These are phyloP conservation scores for Enteromius thamalakanensis DNA, from an alignment of 2,797 vertebrate species.

Conservation along the genomic window DNA sequence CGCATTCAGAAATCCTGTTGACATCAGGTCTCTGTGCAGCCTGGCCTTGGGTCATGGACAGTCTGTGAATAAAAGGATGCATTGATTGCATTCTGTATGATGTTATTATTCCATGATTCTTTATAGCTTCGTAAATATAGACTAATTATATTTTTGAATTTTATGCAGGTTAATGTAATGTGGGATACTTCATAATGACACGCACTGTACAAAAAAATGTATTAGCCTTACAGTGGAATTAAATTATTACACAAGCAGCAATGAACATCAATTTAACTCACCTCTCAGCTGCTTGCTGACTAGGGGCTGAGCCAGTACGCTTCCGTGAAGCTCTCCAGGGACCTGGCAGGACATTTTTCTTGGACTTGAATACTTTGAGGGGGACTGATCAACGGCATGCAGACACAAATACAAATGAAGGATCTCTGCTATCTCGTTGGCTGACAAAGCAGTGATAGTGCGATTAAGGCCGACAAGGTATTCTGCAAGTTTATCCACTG, in stretches of 20 bases:
- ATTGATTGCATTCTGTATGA: conserved; percentile 1
- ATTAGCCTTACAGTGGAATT: neutral
- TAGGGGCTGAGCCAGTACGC: conserved; percentile 25
- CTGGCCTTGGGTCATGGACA: neutral
- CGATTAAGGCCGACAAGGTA: conserved; percentile 47
- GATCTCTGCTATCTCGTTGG: conserved; percentile 7
- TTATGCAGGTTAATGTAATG: neutral
- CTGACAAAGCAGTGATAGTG: conserved; percentile 47
- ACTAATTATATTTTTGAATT: neutral
- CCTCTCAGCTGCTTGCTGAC: conserved; percentile 45
- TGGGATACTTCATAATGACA: neutral
- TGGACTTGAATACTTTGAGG: conserved; percentile 25
- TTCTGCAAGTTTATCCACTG: conserved; percentile 43
- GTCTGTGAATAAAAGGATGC: neutral
- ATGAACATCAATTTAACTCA: neutral
- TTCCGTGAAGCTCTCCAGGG: conserved; percentile 24
- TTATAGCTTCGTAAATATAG: neutral
- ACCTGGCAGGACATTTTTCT: conserved; percentile 16
- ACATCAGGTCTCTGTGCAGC: too few relatives aligned
- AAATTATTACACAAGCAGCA: neutral
- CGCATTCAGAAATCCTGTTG: neutral
- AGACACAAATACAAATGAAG: conserved; percentile 29
- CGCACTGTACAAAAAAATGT: neutral
- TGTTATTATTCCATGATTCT: neutral
- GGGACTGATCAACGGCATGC: conserved; percentile 2